Percentiles rank a stretch among this genome's conserved stretches.
These are phyloP conservation scores for Pachyuromys duprasi DNA, from an alignment of 2,797 vertebrate species.

Conservation along the genomic window DNA sequence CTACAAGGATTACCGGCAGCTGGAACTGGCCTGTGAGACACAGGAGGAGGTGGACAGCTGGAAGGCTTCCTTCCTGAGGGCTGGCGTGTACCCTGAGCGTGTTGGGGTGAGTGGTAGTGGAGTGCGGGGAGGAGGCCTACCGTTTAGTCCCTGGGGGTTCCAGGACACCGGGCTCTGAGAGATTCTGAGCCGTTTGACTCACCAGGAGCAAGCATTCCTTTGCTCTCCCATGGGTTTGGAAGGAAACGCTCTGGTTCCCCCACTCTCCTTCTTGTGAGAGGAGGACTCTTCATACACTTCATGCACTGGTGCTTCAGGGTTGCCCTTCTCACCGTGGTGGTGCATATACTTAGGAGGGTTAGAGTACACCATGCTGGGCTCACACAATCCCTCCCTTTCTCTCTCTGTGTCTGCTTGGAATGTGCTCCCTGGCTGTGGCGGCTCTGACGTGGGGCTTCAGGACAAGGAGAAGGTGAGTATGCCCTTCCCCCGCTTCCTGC, in stretches of 20 bases:
- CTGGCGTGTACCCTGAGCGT: constrained; percentile 97
- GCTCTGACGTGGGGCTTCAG: constrained; percentile 79
- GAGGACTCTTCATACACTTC: neutral
- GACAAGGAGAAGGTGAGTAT: constrained; percentile 93
- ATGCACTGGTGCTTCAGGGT: neutral
- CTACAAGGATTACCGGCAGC: constrained; percentile 98
- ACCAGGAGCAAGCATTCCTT: neutral
- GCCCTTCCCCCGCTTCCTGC: constrained; percentile 9
- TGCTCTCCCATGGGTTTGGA: neutral
- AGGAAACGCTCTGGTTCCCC: neutral
- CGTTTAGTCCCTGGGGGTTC: neutral
- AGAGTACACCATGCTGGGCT: neutral
- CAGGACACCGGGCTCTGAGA: neutral
- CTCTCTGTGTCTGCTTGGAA: constrained; percentile 35
- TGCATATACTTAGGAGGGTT: neutral
- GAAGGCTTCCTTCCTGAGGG: constrained; percentile 98
- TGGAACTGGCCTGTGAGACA: constrained; percentile 98
- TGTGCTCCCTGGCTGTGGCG: constrained; percentile 19
- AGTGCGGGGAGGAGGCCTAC: neutral
- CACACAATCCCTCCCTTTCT: constrained; percentile 15
- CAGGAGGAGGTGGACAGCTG: constrained; percentile 99
- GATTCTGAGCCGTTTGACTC: neutral
- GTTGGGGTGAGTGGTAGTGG: constrained; percentile 90
- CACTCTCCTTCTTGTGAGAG: neutral
- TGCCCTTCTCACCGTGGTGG: neutral